phyloP scores from a whole-genome alignment of 2,888 invertebrate species.

The Eumacrocentrus americanus region DNA sequence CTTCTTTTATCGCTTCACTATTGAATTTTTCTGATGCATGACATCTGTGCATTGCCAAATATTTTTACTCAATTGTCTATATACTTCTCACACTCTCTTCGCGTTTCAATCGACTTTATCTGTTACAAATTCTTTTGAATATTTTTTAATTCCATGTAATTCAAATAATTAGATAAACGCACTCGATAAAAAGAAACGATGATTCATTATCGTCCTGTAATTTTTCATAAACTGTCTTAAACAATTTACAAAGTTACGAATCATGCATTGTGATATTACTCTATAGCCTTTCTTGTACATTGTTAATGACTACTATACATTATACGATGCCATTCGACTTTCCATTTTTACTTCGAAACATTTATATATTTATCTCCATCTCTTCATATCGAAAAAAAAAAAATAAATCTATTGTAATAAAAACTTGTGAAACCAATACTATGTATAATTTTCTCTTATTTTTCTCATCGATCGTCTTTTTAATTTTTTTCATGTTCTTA shows the following conservation, averaged over 20 bases:
- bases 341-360: slow-evolving; percentile 60
- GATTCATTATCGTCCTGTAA: not conserved
- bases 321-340: slow-evolving; percentile 49
- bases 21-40: too few species aligned
- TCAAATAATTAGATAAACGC: slow-evolving; percentile 9
- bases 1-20: too few species aligned
- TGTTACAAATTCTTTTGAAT: not conserved
- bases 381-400: slow-evolving; percentile 57
- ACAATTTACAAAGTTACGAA: slow-evolving; percentile 58
- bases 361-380: slow-evolving; percentile 61
- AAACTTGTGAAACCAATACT: slow-evolving; percentile 47
- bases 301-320: slow-evolving; percentile 43
- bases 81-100: not conserved
- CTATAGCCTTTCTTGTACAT: slow-evolving; percentile 59
- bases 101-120: too few species aligned
- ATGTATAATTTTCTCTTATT: slow-evolving; percentile 3
- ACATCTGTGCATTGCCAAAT: slow-evolving; percentile 20
- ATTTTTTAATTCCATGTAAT: slow-evolving; percentile 1
- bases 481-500: not conserved
- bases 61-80: slow-evolving; percentile 14
- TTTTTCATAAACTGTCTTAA: slow-evolving; percentile 28
- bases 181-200: not conserved
- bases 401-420: slow-evolving; percentile 56
- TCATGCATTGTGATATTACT: slow-evolving; percentile 62
- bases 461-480: slow-evolving; percentile 7